Percentiles rank a stretch among this genome's conserved stretches.
phyloP scores from a whole-genome alignment of 2,888 invertebrate genomes.

The Ptychoptera albimana region DNA sequence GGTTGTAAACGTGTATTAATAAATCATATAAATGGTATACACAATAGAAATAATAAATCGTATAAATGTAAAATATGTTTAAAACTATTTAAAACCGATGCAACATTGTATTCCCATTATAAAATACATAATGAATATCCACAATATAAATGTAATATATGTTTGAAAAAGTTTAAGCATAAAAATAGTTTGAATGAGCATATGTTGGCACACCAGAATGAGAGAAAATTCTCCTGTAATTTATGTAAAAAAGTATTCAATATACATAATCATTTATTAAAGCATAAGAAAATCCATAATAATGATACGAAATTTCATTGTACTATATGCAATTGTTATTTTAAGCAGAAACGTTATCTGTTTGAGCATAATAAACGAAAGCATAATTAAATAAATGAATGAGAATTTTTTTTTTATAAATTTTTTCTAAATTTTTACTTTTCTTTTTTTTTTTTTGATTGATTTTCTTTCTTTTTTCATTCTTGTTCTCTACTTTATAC shows the following conservation, averaged over 20 bases:
- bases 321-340: conserved; percentile 28
- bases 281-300: conserved; percentile 34
- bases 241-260: conserved; percentile 32
- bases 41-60: conserved; percentile 27
- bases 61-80: conserved; percentile 33
- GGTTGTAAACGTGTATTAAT: conserved; percentile 30
- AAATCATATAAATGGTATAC: conserved; percentile 31
- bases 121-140: conserved; percentile 20
- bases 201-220: conserved; percentile 28
- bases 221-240: conserved; percentile 27
- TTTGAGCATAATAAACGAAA: conserved; percentile 30
- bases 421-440: too few species aligned
- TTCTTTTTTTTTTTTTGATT: too few species aligned
- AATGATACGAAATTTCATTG: conserved; percentile 28
- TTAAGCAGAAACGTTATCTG: conserved; percentile 37
- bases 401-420: background rate
- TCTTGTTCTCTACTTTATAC: background rate
- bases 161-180: conserved; percentile 34
- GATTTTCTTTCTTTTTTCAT: too few species aligned
- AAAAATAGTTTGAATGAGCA: conserved; percentile 32
- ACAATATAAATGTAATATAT: conserved; percentile 24
- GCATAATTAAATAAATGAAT: background rate
- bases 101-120: conserved; percentile 35
- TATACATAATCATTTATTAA: conserved; percentile 30
- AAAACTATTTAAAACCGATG: conserved; percentile 33